A percentile compares a stretch with the other conserved stretches of the same genome.
Conservation (phyloP, 2,113 vertebrate genomes). For the Saccopteryx bilineata region DNA sequence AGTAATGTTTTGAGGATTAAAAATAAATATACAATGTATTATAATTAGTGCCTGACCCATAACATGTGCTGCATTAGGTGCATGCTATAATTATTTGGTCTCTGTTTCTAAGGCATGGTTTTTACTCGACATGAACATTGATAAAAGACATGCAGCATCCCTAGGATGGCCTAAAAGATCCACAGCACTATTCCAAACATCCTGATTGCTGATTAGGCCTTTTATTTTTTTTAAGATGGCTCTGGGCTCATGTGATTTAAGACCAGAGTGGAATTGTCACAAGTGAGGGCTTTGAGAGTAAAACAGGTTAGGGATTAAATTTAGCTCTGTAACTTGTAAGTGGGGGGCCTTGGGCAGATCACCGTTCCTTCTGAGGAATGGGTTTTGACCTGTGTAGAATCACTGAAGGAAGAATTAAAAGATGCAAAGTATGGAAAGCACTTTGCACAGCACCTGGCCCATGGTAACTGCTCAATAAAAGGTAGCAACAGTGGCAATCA, state of each 20-base stretch:
- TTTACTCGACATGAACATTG: neutral
- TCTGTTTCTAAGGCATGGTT: neutral
- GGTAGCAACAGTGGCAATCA: neutral
- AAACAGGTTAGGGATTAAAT: neutral
- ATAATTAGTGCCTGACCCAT: neutral
- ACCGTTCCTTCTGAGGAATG: neutral
- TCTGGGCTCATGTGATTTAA: neutral
- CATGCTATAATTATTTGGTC: neutral
- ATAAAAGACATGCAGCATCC: neutral
- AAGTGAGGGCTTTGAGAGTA: neutral
- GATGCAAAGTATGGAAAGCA: neutral
- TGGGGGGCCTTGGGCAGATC: neutral
- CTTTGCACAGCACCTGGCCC: neutral
- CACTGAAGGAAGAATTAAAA: neutral
- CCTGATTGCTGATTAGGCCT: neutral
- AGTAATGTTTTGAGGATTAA: conserved; percentile 1
- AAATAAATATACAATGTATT: conserved; percentile 38
- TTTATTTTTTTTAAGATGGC: neutral
- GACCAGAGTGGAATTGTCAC: neutral
- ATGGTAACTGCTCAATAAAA: neutral
- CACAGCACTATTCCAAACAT: neutral
- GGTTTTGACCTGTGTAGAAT: neutral
- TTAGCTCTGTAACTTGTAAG: neutral
- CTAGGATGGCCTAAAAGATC: neutral
- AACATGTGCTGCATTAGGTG: neutral